Conservation (phyloP, 2,888 invertebrate genomes). For the Sinohyriopsis cumingii region DNA sequence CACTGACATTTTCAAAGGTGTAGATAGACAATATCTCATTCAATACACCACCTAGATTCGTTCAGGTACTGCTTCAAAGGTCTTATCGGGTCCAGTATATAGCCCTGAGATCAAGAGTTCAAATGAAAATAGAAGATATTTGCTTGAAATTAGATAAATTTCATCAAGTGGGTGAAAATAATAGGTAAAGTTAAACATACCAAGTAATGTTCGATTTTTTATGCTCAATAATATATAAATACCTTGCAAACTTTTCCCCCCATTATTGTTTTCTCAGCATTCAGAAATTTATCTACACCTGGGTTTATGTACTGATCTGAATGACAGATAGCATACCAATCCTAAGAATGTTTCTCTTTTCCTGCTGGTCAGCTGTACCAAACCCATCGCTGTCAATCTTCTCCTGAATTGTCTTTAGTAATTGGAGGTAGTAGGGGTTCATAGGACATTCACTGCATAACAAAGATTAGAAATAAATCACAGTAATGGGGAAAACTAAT, state of each 20-base stretch:
- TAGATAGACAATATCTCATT: too few species aligned
- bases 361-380: constrained; percentile 61
- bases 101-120: too few species aligned
- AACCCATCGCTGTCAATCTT: constrained; percentile 74
- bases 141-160: too few species aligned
- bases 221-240: too few species aligned
- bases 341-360: constrained; percentile 79
- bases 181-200: background rate
- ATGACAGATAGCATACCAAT: constrained; percentile 73
- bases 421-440: constrained; percentile 73
- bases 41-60: too few species aligned
- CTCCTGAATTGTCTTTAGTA: constrained; percentile 74
- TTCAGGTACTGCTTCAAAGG: too few species aligned
- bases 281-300: too few species aligned
- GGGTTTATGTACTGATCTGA: background rate
- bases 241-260: too few species aligned
- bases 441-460: constrained; percentile 7
- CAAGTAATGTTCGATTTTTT: background rate
- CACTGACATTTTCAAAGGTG: too few species aligned
- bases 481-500: background rate
- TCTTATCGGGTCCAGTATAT: too few species aligned
- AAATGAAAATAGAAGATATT: too few species aligned
- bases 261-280: too few species aligned
- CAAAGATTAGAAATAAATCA: constrained; percentile 1
- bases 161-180: background rate